Conservation (phyloP, 2,888 invertebrate species). For the Temnothorax rugatulus region DNA sequence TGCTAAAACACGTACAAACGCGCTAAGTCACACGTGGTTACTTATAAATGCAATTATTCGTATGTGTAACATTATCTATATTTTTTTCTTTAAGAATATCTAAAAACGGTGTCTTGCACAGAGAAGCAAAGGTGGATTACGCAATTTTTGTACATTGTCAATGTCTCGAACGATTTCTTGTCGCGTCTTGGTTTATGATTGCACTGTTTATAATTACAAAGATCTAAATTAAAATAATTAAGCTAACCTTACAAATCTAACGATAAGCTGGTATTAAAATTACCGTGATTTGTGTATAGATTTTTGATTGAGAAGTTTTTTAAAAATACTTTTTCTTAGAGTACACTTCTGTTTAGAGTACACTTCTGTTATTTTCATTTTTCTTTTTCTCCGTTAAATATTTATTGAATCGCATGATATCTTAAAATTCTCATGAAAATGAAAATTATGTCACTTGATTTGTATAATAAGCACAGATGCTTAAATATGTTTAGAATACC, state of each 20-base stretch:
- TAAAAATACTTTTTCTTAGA: conserved; percentile 77
- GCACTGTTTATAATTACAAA: conserved; percentile 84
- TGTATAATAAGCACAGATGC: conserved; percentile 71
- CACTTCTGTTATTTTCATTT: conserved; percentile 47
- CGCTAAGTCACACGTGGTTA: conserved; percentile 81
- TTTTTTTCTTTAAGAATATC: conserved; percentile 78
- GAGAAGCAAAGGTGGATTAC: conserved; percentile 79
- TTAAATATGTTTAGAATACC: conserved; percentile 48
- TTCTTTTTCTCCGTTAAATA: conserved; percentile 36
- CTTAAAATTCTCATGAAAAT: conserved; percentile 58
- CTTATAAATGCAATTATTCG: conserved; percentile 80
- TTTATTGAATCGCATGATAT: conserved; percentile 59
- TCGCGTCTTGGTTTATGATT: conserved; percentile 80
- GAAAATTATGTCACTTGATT: conserved; percentile 57
- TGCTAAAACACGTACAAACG: conserved; percentile 81
- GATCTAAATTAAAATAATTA: conserved; percentile 79
- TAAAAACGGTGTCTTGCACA: conserved; percentile 81
- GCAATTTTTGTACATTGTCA: conserved; percentile 82
- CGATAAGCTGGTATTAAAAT: conserved; percentile 81
- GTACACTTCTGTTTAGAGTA: conserved; percentile 71
- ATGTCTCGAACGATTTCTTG: conserved; percentile 76
- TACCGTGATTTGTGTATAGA: conserved; percentile 77
- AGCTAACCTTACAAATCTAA: conserved; percentile 77
- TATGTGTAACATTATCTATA: conserved; percentile 82
- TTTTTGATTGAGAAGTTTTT: conserved; percentile 75